Conservation (phyloP, 2,797 vertebrate genomes). For the Lacerta bilineata region DNA sequence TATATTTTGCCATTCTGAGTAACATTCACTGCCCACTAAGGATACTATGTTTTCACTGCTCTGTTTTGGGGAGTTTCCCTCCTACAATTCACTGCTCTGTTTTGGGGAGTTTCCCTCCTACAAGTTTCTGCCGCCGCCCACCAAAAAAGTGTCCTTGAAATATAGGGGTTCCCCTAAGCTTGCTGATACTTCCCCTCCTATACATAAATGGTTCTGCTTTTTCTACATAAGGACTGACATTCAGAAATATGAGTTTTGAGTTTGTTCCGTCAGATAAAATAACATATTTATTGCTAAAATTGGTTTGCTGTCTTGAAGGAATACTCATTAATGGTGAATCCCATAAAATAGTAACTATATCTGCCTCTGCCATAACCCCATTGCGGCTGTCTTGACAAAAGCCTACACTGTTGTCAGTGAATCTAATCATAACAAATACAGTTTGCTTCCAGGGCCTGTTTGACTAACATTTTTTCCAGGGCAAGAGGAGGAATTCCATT, state of each 20-base stretch:
- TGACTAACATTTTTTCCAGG: conserved; percentile 68
- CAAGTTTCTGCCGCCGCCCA: not conserved
- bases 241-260: not conserved
- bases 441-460: conserved; percentile 65
- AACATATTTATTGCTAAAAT: not conserved
- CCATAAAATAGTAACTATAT: conserved; percentile 24
- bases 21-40: not conserved
- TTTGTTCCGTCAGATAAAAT: not conserved
- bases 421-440: conserved; percentile 50
- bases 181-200: not conserved
- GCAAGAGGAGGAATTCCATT: conserved; percentile 45
- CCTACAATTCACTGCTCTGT: too few species aligned
- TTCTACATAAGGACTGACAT: not conserved
- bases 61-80: not conserved
- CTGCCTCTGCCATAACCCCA: conserved; percentile 5
- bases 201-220: not conserved
- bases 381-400: conserved; percentile 36
- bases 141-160: not conserved
- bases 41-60: not conserved
- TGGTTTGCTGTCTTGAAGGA: conserved; percentile 35
- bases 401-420: conserved; percentile 61
- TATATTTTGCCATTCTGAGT: not conserved
- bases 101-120: not conserved
- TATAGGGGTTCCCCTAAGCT: not conserved
- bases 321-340: conserved; percentile 49